Conservation (phyloP, 1,140 invertebrate genomes). For the Stenopsyche tienmushanensis region DNA sequence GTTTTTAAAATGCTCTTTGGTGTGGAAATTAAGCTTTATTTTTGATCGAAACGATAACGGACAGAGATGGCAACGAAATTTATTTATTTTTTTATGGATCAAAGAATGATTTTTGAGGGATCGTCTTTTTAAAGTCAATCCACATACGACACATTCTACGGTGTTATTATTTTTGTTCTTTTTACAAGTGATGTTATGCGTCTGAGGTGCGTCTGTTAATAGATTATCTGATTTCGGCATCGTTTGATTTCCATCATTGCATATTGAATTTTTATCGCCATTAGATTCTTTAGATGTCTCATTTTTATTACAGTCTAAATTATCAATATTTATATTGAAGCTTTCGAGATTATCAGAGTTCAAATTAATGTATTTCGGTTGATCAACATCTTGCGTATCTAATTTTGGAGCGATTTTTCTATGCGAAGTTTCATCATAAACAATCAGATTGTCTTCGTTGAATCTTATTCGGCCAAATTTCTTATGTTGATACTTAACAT, state of each 20-base stretch:
- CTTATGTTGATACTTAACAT: constrained; percentile 13
- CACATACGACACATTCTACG: constrained; percentile 9
- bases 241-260: constrained; percentile 2
- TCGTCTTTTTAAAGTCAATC: background rate
- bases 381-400: background rate
- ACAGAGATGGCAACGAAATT: constrained; percentile 19
- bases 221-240: no score
- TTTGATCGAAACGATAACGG: constrained; percentile 3
- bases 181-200: background rate
- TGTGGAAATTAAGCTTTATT: constrained; percentile 4
- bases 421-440: background rate
- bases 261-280: constrained; percentile 1
- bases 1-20: constrained; percentile 20
- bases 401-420: background rate
- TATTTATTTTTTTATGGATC: background rate
- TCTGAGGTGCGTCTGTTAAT: no score
- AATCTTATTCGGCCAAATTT: constrained; percentile 4
- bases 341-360: constrained; percentile 5
- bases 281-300: no score
- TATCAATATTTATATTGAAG: no score
- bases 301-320: no score
- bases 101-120: background rate
- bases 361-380: constrained; percentile 8
- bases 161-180: background rate
- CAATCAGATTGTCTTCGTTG: background rate